A percentile compares a stretch with the other conserved stretches of the same genome.
Conservation (phyloP, 2,888 invertebrate genomes). For the Tetramorium bicarinatum region DNA sequence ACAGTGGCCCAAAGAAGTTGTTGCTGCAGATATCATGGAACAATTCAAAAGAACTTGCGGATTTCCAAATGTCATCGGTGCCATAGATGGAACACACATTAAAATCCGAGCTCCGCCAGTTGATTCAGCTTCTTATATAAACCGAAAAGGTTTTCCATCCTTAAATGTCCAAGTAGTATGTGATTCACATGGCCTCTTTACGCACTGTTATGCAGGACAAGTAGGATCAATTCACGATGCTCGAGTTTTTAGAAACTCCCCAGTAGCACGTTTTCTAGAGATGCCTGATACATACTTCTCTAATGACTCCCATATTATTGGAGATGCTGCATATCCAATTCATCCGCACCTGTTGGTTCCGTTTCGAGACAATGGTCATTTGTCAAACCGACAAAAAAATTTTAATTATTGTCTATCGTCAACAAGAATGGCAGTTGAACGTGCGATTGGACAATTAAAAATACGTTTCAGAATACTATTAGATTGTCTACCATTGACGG, state of each 20-base stretch:
- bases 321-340: slow-evolving; percentile 14
- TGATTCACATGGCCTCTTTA: slow-evolving; percentile 4
- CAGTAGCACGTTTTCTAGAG: not conserved
- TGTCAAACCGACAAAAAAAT: not conserved
- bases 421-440: not conserved
- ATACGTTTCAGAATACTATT: not conserved
- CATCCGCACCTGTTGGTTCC: not conserved
- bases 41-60: not conserved
- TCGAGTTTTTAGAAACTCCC: not conserved
- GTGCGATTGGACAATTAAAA: not conserved
- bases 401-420: not conserved
- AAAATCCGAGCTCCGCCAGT: not conserved
- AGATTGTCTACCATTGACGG: not conserved
- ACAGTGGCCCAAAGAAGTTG: not conserved
- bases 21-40: not conserved
- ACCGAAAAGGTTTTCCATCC: not conserved
- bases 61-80: not conserved
- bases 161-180: not conserved
- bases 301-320: not conserved
- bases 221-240: not conserved
- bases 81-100: not conserved
- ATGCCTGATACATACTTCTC: not conserved
- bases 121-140: not conserved
- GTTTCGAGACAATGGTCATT: not conserved
- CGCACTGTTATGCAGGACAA: not conserved